Evolutionary conservation across 2,797 vertebrate species (phyloP), one percentile per base, ranked within the genome.

Genomic region (Typhlichthys subterraneus): DNA sequence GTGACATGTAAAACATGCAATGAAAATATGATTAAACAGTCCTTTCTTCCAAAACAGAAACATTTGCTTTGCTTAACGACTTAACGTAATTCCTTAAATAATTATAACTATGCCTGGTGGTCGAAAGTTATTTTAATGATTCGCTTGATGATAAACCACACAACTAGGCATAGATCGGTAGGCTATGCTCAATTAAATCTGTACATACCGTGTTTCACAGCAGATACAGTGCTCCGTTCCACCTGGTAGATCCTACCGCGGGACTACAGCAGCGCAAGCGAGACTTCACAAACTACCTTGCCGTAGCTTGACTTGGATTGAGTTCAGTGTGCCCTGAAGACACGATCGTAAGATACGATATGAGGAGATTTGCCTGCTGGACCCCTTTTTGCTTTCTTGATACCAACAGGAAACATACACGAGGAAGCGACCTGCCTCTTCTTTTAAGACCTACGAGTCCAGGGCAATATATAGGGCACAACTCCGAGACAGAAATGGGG

Each of bases 361-460:
- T 49, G 70, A 69, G 75, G 57, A 9, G 69, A 57, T 53, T 17
- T 76, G 1, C 57, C 56, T 48, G 42, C 6, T 61, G 59, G 76
- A 15, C 15, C 38, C 53, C 52, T 9, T 58, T 12, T 48, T 3
- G 14, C 15, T 69, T 46, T 50, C 47, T 67, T 12, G 19, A 38
- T 47, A 57, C 59, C 70, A 56, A 65, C 74, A 69, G 82, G 79
- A 85, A 79, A 69, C 58, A 56, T 11, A 29, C 45, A 38, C 29
- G 29, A 60, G 53, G 49, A 10, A 61, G 13, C 52, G 61, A 63
- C 10, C 57, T 77, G 58, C 67, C 76, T 65, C 15, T 12, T 57
- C 23, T 70, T 81, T 78, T 66, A 85, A 77, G 63, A 81, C 59
- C 67, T 59, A 61, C 68, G 45, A 76, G 14, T 56, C 56, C 67